Conservation (phyloP, 92 coral and sea anemone species). For the Epizoanthus ramosus region DNA sequence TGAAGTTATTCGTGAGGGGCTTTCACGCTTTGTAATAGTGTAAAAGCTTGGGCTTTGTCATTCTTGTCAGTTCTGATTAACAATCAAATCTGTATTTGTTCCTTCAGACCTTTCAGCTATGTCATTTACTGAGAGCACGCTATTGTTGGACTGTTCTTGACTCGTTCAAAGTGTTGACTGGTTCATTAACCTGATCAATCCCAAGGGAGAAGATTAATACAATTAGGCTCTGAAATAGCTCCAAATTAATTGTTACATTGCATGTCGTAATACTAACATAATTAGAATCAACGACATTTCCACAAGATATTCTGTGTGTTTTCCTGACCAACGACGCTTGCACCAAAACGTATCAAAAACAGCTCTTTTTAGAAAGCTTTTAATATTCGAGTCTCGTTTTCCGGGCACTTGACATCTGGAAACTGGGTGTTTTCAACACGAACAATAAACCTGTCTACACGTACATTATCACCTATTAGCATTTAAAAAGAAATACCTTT, state of each 20-base stretch:
- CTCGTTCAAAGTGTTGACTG: constrained; percentile 58
- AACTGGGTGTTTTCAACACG: constrained; percentile 23
- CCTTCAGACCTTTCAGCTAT: constrained; percentile 13
- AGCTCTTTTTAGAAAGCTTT: constrained; percentile 29
- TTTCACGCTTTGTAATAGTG: neutral
- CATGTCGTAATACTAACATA: neutral
- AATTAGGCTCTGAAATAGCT: constrained; percentile 57
- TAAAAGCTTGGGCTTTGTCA: neutral
- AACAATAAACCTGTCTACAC: constrained; percentile 42
- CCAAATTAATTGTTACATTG: constrained; percentile 14
- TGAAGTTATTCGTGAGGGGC: constrained; percentile 7
- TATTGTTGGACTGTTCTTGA: constrained; percentile 19
- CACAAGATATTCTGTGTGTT: constrained; percentile 12
- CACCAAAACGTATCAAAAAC: neutral
- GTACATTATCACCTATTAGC: constrained; percentile 41
- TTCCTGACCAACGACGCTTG: neutral
- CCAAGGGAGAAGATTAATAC: constrained; percentile 66
- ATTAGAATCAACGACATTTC: neutral
- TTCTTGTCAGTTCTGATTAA: neutral
- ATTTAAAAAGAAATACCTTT: constrained; percentile 37
- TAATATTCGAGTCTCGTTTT: constrained; percentile 31
- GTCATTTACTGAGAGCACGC: constrained; percentile 30
- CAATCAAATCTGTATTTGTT: neutral
- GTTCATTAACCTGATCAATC: constrained; percentile 53
- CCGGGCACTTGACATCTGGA: constrained; percentile 45